Evolutionary conservation across 1,140 invertebrate genomes (phyloP).

Genomic region (Lerema accius): DNA sequence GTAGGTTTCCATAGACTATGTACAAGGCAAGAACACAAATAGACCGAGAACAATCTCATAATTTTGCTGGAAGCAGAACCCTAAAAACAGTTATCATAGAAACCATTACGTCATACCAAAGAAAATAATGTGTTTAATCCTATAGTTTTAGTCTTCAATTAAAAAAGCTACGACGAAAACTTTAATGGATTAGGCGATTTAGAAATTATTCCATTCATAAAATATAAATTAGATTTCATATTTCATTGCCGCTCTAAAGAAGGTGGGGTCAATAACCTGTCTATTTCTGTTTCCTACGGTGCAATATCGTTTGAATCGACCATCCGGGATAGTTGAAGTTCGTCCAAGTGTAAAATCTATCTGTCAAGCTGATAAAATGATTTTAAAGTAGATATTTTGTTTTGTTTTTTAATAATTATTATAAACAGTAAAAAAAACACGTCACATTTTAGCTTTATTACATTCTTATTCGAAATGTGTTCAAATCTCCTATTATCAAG

Average conservation of each 20-base stretch:
- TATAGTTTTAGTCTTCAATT: no score
- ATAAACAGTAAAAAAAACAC: no score
- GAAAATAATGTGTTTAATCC: no score
- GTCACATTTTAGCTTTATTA: no score
- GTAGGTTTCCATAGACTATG: no score
- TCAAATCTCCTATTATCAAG: no score
- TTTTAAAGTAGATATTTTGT: not conserved
- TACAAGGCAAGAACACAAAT: no score
- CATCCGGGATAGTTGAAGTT: conserved; percentile 11
- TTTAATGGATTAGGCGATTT: not conserved
- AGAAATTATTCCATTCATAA: not conserved
- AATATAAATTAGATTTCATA: not conserved
- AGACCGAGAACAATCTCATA: no score
- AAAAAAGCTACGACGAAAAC: not conserved
- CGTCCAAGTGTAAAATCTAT: not conserved
- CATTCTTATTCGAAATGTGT: no score
- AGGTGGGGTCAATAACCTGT: conserved; percentile 13
- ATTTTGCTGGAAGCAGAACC: no score
- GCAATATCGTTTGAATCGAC: conserved; percentile 21
- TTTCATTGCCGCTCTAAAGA: not conserved
- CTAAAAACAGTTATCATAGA: no score
- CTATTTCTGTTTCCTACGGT: conserved; percentile 30
- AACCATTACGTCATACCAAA: no score
- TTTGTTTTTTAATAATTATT: not conserved
- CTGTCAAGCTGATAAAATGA: not conserved